phyloP scores from a whole-genome alignment of 2,797 vertebrate genomes.

The Pseudochaenichthys georgianus region DNA sequence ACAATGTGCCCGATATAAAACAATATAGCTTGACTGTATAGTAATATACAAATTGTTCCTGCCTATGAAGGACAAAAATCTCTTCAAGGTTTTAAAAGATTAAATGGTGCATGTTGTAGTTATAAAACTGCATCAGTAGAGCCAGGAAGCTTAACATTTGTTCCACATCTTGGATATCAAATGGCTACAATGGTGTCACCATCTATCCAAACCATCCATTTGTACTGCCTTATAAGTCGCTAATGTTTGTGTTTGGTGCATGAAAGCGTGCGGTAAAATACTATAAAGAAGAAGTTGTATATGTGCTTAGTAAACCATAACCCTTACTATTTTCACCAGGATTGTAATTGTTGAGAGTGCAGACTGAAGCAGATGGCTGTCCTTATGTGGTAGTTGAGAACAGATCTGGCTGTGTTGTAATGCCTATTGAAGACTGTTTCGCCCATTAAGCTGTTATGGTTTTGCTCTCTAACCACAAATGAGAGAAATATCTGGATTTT shows the following conservation, averaged over 20 bases:
- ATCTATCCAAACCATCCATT: neutral
- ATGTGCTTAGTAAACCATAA: neutral
- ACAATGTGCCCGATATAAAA: too few species aligned
- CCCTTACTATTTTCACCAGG: too few species aligned
- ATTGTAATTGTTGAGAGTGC: neutral
- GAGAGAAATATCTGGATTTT: neutral
- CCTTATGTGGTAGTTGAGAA: neutral
- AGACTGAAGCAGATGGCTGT: neutral
- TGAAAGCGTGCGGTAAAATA: neutral
- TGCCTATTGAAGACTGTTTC: neutral
- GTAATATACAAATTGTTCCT: neutral
- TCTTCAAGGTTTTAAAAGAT: neutral
- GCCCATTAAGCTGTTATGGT: neutral
- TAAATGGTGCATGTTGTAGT: neutral
- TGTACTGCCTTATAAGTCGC: too few species aligned
- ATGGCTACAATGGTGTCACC: neutral
- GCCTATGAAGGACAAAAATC: too few species aligned
- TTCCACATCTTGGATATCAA: constrained; percentile 14
- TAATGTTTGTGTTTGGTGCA: neutral
- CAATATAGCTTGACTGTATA: too few species aligned
- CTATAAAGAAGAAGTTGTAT: neutral
- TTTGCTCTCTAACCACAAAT: too few species aligned
- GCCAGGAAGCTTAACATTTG: constrained; percentile 8
- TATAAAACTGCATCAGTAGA: constrained; percentile 2
- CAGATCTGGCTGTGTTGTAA: neutral